These are phyloP conservation scores for Pogonus chalceus DNA, from an alignment of 1,140 invertebrate genomes.

Conservation along the genomic window DNA sequence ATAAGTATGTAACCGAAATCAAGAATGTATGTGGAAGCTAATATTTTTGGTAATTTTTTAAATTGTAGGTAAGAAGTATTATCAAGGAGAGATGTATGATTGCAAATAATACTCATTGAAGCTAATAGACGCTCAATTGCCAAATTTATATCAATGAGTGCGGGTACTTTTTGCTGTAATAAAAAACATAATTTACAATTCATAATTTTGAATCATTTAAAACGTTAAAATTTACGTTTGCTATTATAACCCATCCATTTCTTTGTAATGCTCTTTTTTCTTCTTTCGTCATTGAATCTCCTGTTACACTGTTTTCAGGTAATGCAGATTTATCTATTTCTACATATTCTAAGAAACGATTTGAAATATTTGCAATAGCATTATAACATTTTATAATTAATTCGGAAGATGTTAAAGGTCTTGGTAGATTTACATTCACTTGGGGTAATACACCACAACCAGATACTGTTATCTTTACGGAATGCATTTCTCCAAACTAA, in stretches of 20 bases:
- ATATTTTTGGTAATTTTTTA: slow-evolving; percentile 26
- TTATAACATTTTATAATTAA: slow-evolving; percentile 21
- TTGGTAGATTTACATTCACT: slow-evolving; percentile 28
- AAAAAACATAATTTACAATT: background rate
- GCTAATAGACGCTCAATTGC: slow-evolving; percentile 34
- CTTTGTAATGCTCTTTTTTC: slow-evolving; percentile 8
- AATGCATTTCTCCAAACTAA: no score
- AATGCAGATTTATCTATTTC: slow-evolving; percentile 8
- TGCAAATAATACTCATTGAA: slow-evolving; percentile 23
- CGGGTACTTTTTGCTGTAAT: slow-evolving; percentile 22
- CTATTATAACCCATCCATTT: slow-evolving; percentile 30
- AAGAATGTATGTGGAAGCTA: slow-evolving; percentile 30
- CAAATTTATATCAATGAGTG: slow-evolving; percentile 34
- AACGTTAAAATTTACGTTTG: slow-evolving; percentile 13
- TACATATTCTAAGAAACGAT: slow-evolving; percentile 15
- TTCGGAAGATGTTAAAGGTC: slow-evolving; percentile 19
- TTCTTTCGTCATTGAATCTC: slow-evolving; percentile 10
- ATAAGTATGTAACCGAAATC: slow-evolving; percentile 34
- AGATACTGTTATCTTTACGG: slow-evolving; percentile 26
- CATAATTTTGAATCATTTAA: slow-evolving; percentile 12
- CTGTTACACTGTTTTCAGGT: slow-evolving; percentile 7
- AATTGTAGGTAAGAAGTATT: slow-evolving; percentile 14
- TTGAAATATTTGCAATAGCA: slow-evolving; percentile 25
- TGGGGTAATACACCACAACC: slow-evolving; percentile 35
- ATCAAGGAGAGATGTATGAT: slow-evolving; percentile 20